Percentiles rank a stretch among this genome's conserved stretches.
Conservation (phyloP, 2,797 vertebrate genomes). For the Smutsia temminckii region DNA sequence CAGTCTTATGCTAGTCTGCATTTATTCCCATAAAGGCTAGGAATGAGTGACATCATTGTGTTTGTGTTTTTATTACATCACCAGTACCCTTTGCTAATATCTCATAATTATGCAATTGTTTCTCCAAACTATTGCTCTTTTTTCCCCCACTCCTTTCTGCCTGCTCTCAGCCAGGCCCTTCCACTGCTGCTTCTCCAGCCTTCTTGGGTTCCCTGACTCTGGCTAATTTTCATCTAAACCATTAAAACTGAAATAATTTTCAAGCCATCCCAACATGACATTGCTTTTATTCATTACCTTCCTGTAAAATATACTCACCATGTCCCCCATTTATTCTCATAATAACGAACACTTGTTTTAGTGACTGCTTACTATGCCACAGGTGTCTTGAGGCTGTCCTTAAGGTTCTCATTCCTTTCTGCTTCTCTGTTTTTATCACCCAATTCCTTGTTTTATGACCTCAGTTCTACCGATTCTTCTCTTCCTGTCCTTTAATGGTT, state of each 20-base stretch:
- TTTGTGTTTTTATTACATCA: background rate
- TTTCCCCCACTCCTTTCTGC: background rate
- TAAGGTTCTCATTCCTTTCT: background rate
- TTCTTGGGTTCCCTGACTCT: background rate
- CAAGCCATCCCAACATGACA: background rate
- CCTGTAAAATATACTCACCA: background rate
- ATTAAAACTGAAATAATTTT: background rate
- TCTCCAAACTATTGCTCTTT: background rate
- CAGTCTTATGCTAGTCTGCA: background rate
- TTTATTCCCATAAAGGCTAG: background rate
- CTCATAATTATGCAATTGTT: background rate
- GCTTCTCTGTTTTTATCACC: background rate
- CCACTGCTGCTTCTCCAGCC: background rate
- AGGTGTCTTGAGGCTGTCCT: background rate
- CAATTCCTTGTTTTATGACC: background rate
- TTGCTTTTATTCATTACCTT: background rate
- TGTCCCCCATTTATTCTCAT: background rate
- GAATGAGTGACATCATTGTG: background rate
- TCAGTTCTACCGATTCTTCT: background rate
- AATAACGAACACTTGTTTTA: background rate
- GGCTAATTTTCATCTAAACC: background rate
- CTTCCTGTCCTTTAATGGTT: background rate
- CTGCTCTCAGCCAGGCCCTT: background rate
- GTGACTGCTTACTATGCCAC: background rate
- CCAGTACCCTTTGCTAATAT: background rate